Percentiles rank a stretch among this genome's conserved stretches.
Conservation (phyloP, 2,888 invertebrate species). For the Xanthia togata region DNA sequence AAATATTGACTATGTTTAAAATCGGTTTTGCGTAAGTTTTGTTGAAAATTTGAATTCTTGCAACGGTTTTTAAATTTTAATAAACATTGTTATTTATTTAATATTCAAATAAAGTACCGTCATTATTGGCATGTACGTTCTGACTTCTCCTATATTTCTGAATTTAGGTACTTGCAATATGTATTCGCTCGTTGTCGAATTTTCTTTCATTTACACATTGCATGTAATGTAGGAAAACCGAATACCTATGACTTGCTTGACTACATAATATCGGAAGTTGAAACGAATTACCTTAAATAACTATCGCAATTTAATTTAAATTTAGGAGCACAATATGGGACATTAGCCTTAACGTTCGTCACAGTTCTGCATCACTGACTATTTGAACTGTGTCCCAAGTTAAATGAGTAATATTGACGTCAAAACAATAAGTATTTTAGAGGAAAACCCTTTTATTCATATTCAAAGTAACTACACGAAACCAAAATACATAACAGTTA, state of each 20-base stretch:
- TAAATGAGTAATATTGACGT: constrained; percentile 16
- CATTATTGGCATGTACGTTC: background rate
- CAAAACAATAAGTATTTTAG: background rate
- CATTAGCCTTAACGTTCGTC: constrained; percentile 30
- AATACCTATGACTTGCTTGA: background rate
- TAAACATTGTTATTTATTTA: background rate
- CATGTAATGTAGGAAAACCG: background rate
- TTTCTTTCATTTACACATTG: constrained; percentile 5
- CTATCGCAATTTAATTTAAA: constrained; percentile 28
- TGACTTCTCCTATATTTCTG: background rate
- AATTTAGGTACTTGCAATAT: background rate
- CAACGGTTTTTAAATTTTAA: background rate
- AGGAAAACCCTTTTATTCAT: background rate
- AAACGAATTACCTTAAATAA: constrained; percentile 6
- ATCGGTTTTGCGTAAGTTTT: background rate
- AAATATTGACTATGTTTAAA: background rate
- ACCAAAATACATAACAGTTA: background rate
- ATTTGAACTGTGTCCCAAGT: constrained; percentile 48
- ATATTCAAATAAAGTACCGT: background rate
- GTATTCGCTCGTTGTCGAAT: background rate
- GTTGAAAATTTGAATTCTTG: background rate
- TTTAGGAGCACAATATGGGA: constrained; percentile 26
- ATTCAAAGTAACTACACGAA: background rate
- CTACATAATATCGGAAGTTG: background rate
- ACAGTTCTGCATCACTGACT: constrained; percentile 52